Evolutionary conservation across 2,797 vertebrate genomes (phyloP), one percentile per base, ranked within the genome.

Genomic region (Tamandua tetradactyla): DNA sequence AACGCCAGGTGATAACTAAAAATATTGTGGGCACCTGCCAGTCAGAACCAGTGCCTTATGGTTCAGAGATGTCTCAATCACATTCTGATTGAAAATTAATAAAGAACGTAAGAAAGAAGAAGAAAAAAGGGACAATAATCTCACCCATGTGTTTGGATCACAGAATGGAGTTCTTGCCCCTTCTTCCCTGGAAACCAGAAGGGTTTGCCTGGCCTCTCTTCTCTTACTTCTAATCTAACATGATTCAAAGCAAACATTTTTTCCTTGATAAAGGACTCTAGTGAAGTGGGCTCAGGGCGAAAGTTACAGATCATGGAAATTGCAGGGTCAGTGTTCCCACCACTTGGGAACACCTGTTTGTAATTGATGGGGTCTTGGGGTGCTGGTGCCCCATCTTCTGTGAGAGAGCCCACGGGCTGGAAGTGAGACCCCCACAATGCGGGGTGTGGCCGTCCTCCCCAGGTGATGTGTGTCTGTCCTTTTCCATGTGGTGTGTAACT

Each of bases 61-160:
- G 78, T 23, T 3, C 1, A 22, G 90, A 80, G 64, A 32, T 14
- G 1, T 37, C 62, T 47, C 25, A 74, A 3, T 55, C 22, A 22
- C 1, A 7, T 4, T 40, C 40, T 35, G 35, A 57, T 42, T 27
- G 27, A 7, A 89, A 76, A 83, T 10, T 30, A 55, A 7, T 62
- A 40, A 55, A 37, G 40, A 40, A 44, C 72, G 13, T 27, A 72
- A 88, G 25, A 59, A 74, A 71, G 66, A 1, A 2, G n/a, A 72
- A 32, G 12, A 5, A 3, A n/a, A 30, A 18, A 35, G 17, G 1
- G 7, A 27, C 4, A 27, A 2, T 4, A 3, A n/a, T 14, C 13
- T 49, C 47, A 47, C 3, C 32, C 20, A 49, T 1, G 0, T 27
- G 10, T 40, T 75, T 52, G 32, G 20, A n/a, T 91, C 18, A 66